phyloP scores from a whole-genome alignment of 2,797 vertebrate genomes.

The Todus mexicanus region DNA sequence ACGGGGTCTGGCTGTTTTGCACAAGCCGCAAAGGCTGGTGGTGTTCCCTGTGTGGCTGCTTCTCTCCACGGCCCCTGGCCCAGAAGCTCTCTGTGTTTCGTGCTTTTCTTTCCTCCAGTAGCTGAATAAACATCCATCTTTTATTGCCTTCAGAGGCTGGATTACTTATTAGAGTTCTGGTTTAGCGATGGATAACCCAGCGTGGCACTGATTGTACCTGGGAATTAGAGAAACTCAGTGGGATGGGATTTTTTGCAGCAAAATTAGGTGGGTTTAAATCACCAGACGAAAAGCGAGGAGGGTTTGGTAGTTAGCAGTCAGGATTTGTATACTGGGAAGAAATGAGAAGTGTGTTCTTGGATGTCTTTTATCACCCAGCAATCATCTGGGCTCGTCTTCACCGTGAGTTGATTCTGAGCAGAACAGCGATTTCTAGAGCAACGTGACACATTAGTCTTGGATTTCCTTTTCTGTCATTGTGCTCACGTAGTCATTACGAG shows the following conservation, averaged over 20 bases:
- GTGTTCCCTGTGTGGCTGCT: neutral
- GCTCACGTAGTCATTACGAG: neutral
- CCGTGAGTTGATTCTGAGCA: neutral
- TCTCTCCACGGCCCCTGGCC: neutral
- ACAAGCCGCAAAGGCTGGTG: neutral
- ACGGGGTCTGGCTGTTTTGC: neutral
- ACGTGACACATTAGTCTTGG: rapidly evolving
- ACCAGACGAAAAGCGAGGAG: neutral
- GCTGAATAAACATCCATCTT: neutral
- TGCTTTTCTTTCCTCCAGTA: neutral
- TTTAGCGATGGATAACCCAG: neutral
- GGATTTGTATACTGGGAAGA: neutral
- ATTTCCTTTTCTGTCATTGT: neutral
- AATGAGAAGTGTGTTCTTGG: neutral
- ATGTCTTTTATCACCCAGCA: neutral
- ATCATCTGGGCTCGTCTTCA: neutral
- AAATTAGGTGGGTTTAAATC: neutral
- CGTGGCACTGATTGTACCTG: neutral
- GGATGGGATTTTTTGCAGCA: neutral
- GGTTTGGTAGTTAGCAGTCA: neutral
- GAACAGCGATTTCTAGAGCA: neutral
- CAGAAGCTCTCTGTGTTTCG: neutral
- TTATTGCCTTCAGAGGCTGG: neutral
- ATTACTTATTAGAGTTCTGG: neutral
- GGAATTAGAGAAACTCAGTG: neutral